phyloP scores from a whole-genome alignment of 2,113 vertebrate genomes.

The Microcebus murinus region DNA sequence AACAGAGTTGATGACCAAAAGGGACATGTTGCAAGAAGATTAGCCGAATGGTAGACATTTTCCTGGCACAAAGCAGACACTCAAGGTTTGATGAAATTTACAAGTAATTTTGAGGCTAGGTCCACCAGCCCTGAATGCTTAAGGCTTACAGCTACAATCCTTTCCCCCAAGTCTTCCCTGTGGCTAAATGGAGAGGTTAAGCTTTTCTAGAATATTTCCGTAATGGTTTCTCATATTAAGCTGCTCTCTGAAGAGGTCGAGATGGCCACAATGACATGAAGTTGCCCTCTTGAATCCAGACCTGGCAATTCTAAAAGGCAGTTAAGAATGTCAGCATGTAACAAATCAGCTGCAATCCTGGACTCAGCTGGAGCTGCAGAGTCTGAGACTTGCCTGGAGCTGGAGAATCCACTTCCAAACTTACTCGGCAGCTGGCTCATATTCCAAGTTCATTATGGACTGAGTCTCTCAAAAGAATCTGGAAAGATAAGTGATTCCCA shows the following conservation, averaged over 20 bases:
- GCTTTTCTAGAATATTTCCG: not conserved
- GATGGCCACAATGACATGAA: not conserved
- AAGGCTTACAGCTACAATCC: not conserved
- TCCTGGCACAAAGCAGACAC: not conserved
- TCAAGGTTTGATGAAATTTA: not conserved
- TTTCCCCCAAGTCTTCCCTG: not conserved
- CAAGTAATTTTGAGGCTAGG: not conserved
- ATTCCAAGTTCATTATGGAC: not conserved
- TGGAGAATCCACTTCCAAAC: not conserved
- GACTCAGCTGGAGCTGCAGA: not conserved
- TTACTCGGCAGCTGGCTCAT: not conserved
- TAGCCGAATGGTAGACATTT: not conserved
- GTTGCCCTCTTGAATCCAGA: not conserved
- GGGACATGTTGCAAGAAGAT: slow-evolving; percentile 18
- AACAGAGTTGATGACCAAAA: slow-evolving; percentile 50
- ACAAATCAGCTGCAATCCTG: not conserved
- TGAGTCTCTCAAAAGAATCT: not conserved
- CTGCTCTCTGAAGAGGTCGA: not conserved
- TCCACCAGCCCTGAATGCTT: not conserved
- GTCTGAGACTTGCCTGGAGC: not conserved
- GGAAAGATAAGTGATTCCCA: not conserved
- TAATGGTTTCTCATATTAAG: not conserved
- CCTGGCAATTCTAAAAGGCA: not conserved
- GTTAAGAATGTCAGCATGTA: not conserved
- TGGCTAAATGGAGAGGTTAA: not conserved